Evolutionary conservation across 2,888 invertebrate species (phyloP).

Genomic region (Pandemis cinnamomeana): DNA sequence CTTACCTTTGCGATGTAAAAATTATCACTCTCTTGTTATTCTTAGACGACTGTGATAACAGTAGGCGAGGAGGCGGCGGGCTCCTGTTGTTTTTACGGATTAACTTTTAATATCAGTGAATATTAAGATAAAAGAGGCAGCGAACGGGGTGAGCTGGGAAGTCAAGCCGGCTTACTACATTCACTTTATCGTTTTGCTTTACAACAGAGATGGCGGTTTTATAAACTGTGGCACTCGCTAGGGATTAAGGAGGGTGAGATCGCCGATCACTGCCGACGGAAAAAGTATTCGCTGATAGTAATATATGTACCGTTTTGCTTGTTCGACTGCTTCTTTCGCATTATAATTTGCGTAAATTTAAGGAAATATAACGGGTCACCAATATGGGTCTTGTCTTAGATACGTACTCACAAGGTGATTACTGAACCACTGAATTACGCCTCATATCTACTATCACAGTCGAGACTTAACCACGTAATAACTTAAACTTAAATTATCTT

Average conservation of each 20-base stretch:
- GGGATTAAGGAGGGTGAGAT: slow-evolving; percentile 74
- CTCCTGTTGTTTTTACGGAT: slow-evolving; percentile 58
- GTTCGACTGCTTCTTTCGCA: background rate
- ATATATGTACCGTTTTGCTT: background rate
- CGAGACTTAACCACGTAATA: too few species aligned
- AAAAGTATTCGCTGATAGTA: slow-evolving; percentile 3
- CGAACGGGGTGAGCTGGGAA: slow-evolving; percentile 54
- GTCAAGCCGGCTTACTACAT: slow-evolving; percentile 58
- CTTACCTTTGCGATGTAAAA: slow-evolving; percentile 35
- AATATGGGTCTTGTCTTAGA: too few species aligned
- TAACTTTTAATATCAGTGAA: slow-evolving; percentile 68
- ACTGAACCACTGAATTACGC: too few species aligned
- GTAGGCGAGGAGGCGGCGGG: slow-evolving; percentile 45
- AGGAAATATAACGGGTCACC: too few species aligned
- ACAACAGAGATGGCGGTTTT: slow-evolving; percentile 70
- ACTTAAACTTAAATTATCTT: too few species aligned
- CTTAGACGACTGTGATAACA: slow-evolving; percentile 48
- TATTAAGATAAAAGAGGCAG: slow-evolving; percentile 63
- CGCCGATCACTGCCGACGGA: slow-evolving; percentile 62
- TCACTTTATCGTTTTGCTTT: slow-evolving; percentile 69
- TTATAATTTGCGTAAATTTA: too few species aligned
- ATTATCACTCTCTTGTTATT: slow-evolving; percentile 34
- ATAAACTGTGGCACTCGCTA: slow-evolving; percentile 67
- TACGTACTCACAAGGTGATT: too few species aligned
- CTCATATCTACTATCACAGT: too few species aligned